Base-by-base conservation (phyloP, 2,888 invertebrate genomes). In the Sinotaia quadrata region DNA sequence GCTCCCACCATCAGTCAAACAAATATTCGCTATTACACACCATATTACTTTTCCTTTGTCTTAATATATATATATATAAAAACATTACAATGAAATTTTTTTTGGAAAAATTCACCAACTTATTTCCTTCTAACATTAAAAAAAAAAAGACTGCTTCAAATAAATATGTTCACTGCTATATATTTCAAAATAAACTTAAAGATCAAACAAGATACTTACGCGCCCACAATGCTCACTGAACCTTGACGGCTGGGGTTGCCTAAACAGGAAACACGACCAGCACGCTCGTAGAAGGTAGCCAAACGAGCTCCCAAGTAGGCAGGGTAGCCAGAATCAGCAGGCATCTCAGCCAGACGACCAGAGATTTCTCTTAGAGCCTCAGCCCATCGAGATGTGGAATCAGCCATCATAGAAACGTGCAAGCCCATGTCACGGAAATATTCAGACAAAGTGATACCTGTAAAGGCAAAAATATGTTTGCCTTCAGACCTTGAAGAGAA, bases 371-470 rank as follows among this genome's bases (percentile, higher is more conserved):
- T 93, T 89, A 99, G 92, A 81, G 99, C 99, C 90, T 99, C 99
- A 73, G 99, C 99, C 99, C 99, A 99, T 90, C 99, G 96, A 18
- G 98, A 99, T 27, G 99, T 99, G 34, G 98, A 99, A 91, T 99
- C 99, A 75, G 99, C 99, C 99, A 99, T 99, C 99, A 99, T 99
- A 81, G 98, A 97, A 56, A 99, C 99, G 89, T 99, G 96, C 92
- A 98, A 97, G 87, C 99, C 99, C 99, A 98, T 98, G 90, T 91
- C 91, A 83, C 91, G 89, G 94, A 98, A 99, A 90, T 99, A 99
- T 90, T 99, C 99, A 33, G 98, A 97, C n/a, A 99, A 91, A 0
- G 99, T 99, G 90, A 99, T 99, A 84, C 96, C 95, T 93, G 85
- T 1, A 77, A 52, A 27, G 29, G 60, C 21, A 37, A 37, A 66